Evolutionary conservation across 2,888 invertebrate genomes (phyloP).

Genomic region (Gasteruption jaculator): DNA sequence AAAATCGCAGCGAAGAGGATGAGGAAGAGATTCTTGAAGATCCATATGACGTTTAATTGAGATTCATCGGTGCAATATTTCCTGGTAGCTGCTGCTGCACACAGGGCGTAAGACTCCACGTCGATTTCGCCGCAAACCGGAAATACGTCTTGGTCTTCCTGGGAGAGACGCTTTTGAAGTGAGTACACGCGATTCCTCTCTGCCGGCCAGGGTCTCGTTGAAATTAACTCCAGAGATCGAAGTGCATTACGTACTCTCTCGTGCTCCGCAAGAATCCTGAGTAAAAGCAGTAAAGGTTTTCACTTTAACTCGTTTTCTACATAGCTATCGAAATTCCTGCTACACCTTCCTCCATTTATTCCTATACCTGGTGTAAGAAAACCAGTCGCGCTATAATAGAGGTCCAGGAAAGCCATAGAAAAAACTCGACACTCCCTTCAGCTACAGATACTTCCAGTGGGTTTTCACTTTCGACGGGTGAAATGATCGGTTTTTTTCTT

Average conservation of each 20-base stretch:
- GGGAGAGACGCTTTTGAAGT: conserved; percentile 28
- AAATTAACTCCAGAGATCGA: conserved; percentile 33
- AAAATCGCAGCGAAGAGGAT: conserved; percentile 11
- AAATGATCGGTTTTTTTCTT: too few relatives aligned
- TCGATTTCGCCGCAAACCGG: conserved; percentile 36
- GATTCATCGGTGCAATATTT: conserved; percentile 35
- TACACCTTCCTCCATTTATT: too few relatives aligned
- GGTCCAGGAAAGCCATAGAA: too few relatives aligned
- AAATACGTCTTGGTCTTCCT: conserved; percentile 35
- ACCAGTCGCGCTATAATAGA: too few relatives aligned
- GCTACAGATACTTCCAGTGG: too few relatives aligned
- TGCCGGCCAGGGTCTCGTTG: conserved; percentile 32
- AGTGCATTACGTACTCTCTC: conserved; percentile 34
- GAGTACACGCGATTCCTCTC: conserved; percentile 34
- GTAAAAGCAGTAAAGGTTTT: conserved; percentile 20
- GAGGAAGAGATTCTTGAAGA: conserved; percentile 23
- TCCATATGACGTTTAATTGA: conserved; percentile 28
- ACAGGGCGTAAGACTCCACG: conserved; percentile 39
- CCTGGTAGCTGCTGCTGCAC: conserved; percentile 35
- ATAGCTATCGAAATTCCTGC: too few relatives aligned
- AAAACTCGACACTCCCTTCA: too few relatives aligned
- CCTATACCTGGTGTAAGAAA: too few relatives aligned
- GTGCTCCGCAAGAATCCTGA: conserved; percentile 34
- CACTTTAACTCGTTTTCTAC: too few relatives aligned
- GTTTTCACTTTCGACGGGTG: too few relatives aligned